Base-by-base conservation (phyloP, 2,113 vertebrate genomes). In the Neotoma lepida region DNA sequence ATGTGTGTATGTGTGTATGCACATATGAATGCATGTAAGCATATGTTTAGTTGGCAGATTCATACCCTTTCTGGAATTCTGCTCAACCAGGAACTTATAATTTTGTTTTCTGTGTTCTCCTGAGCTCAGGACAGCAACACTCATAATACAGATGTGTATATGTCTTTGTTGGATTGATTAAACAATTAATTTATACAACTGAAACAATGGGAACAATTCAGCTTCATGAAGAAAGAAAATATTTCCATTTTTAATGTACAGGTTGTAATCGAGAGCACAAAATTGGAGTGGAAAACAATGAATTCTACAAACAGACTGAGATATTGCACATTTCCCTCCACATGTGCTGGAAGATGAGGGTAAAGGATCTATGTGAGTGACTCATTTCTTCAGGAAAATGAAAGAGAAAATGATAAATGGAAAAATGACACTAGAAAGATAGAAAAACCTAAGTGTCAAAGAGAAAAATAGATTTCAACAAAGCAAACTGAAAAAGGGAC, bases 301-400 rank as follows among this genome's bases (percentile, higher is more conserved):
- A 88, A n/a, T 13, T 86, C 88, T 44, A 9, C 8, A 82, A 89
- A 41, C 1, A 26, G n/a, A 0, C 24, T 91, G n/a, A 66, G 89
- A 17, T 73, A 73, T 49, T 15, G 44, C 51, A 44, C 2, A 49
- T 4, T 82, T 94, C 89, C 64, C 30, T 89, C 90, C 49, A 92
- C 6, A 63, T 46, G 9, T 74, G 39, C 24, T 39, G 9, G 17
- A 88, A 93, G 28, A 96, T 78, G 73, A 58, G 5, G 20, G 4
- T 54, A 28, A 71, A 93, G 18, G 22, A 66, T 49, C 24, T 39
- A 30, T 94, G 10, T 24, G 0, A 9, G 10, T 5, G 56, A 54
- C 33, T 96, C 81, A 54, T 93, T 96, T 95, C 13, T 86, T 93
- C 8, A 33, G 35, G 74, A 96, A 96, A 93, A 94, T 86, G 39